A percentile compares a stretch with the other conserved stretches of the same genome.
Conservation (phyloP, 1,140 invertebrate species). For the Nomia melanderi region DNA sequence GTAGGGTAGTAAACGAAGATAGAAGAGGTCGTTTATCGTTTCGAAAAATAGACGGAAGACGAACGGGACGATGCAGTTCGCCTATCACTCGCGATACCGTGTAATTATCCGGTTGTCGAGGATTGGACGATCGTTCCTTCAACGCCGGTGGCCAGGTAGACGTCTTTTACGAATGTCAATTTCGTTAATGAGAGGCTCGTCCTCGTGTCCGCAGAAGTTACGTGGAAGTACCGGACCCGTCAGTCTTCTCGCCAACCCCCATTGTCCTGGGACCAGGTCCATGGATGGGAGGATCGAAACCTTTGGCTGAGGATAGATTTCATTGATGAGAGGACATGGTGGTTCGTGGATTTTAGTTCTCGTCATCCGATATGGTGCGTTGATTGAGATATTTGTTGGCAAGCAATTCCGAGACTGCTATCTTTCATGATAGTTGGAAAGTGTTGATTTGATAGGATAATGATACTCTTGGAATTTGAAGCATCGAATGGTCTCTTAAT, state of each 20-base stretch:
- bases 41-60: not conserved
- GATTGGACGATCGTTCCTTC: not conserved
- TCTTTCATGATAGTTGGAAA: too few relatives aligned
- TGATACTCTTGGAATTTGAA: too few relatives aligned
- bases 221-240: constrained; percentile 34
- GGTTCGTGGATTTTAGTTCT: not conserved
- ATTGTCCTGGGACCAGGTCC: constrained; percentile 47
- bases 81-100: constrained; percentile 8
- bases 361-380: too few relatives aligned
- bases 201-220: constrained; percentile 47
- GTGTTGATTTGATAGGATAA: too few relatives aligned
- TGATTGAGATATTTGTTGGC: too few relatives aligned
- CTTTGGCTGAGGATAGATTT: constrained; percentile 18
- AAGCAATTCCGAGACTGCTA: too few relatives aligned
- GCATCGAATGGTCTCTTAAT: too few relatives aligned
- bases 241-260: constrained; percentile 13
- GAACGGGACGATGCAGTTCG: constrained; percentile 4
- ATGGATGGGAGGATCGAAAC: not conserved
- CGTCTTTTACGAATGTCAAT: constrained; percentile 51
- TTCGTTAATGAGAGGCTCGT: constrained; percentile 52
- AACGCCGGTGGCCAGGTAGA: constrained; percentile 52
- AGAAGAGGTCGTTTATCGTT: too few relatives aligned
- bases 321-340: not conserved
- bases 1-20: too few relatives aligned
- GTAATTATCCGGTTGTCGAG: constrained; percentile 10